These are phyloP conservation scores for Neofelis nebulosa DNA, from an alignment of 2,113 vertebrate species.

Conservation along the genomic window DNA sequence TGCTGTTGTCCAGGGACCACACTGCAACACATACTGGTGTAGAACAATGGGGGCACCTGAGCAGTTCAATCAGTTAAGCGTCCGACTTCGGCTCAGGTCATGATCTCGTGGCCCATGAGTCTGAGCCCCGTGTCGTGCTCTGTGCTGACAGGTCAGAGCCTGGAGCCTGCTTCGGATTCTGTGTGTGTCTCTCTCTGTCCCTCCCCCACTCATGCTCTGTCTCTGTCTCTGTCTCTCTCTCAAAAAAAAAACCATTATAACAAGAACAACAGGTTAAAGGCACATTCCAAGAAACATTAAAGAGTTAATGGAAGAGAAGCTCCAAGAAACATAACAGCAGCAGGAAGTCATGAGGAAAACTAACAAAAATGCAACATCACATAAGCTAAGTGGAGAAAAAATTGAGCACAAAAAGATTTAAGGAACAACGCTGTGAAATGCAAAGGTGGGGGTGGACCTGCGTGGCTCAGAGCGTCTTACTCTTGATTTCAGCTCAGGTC, in stretches of 20 bases:
- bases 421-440: neutral
- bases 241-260: neutral
- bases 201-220: too few species aligned
- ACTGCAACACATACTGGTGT: neutral
- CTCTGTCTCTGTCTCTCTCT: too few species aligned
- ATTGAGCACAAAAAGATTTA: neutral
- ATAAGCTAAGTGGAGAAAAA: neutral
- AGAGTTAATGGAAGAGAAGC: neutral
- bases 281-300: neutral
- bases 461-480: too few species aligned
- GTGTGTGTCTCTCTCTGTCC: too few species aligned
- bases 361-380: neutral
- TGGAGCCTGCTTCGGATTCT: too few species aligned
- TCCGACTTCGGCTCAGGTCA: too few species aligned
- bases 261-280: neutral
- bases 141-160: too few species aligned
- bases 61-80: too few species aligned
- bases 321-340: neutral
- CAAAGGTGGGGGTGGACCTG: neutral
- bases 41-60: neutral
- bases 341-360: neutral
- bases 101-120: too few species aligned
- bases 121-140: too few species aligned
- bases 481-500: too few species aligned
- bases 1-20: neutral